Evolutionary conservation across 2,888 invertebrate genomes (phyloP).

Genomic region (Lissocephala sabroskyi): DNA sequence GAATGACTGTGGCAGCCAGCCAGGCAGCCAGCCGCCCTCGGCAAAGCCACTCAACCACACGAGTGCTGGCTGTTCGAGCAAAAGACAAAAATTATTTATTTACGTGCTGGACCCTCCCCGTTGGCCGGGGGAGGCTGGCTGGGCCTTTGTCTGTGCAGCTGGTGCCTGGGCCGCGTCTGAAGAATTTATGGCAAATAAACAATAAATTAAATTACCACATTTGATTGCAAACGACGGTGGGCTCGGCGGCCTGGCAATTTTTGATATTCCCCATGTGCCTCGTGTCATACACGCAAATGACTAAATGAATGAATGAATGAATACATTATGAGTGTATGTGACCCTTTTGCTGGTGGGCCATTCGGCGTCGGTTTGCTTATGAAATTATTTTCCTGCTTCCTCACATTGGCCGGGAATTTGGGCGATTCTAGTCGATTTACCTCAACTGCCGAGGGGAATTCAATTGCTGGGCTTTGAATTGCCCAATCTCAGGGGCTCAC

Average conservation of each 20-base stretch:
- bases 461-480: no score
- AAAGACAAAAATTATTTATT: conserved; percentile 58
- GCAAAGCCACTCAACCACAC: no score
- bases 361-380: no score
- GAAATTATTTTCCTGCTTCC: no score
- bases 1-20: conserved; percentile 8
- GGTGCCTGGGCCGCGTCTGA: not conserved
- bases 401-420: no score
- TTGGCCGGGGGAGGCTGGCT: conserved; percentile 7
- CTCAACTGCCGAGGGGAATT: no score
- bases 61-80: no score
- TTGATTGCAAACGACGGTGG: conserved; percentile 41
- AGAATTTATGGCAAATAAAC: conserved; percentile 51
- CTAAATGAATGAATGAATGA: conserved; percentile 53
- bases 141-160: not conserved
- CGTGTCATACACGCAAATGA: conserved; percentile 47
- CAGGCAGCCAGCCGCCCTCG: no score
- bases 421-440: no score
- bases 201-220: conserved; percentile 67
- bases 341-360: no score
- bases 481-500: no score
- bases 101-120: conserved; percentile 27
- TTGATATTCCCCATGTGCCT: conserved; percentile 56
- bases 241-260: not conserved
- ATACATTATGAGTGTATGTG: conserved; percentile 46